phyloP scores from a whole-genome alignment of 2,797 vertebrate genomes.

The Pachyuromys duprasi region DNA sequence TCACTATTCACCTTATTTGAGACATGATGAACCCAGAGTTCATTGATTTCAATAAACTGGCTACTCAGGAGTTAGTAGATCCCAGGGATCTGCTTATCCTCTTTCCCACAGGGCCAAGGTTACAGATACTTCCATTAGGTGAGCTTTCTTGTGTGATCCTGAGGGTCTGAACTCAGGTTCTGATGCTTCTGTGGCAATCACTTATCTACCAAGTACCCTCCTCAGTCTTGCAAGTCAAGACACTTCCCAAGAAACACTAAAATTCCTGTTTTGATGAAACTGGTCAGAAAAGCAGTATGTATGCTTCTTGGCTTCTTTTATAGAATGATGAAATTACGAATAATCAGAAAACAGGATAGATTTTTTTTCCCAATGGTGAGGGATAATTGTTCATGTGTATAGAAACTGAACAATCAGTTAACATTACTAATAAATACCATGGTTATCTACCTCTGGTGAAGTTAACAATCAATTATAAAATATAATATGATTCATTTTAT shows the following conservation, averaged over 20 bases:
- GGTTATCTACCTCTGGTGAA: background rate
- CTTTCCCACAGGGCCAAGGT: background rate
- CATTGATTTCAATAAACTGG: background rate
- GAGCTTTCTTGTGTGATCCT: background rate
- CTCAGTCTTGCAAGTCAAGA: background rate
- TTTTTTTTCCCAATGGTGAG: background rate
- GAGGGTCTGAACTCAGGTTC: background rate
- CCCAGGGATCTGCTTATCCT: background rate
- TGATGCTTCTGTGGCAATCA: background rate
- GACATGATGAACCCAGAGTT: background rate
- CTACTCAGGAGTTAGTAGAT: background rate
- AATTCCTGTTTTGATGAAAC: background rate
- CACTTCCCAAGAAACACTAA: background rate
- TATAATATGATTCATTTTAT: constrained; percentile 57
- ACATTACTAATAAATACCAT: background rate
- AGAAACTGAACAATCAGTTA: background rate
- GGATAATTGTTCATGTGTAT: background rate
- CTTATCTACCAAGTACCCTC: background rate
- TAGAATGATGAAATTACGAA: background rate
- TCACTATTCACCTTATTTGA: background rate
- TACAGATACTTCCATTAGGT: background rate
- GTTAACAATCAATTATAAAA: constrained; percentile 32
- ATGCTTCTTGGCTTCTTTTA: constrained; percentile 16
- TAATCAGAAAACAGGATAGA: background rate
- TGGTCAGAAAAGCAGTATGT: background rate